Evolutionary conservation across 2,888 invertebrate genomes (phyloP), one percentile per base, ranked within the genome.

Genomic region (Scaptomyza cyrtandrae): DNA sequence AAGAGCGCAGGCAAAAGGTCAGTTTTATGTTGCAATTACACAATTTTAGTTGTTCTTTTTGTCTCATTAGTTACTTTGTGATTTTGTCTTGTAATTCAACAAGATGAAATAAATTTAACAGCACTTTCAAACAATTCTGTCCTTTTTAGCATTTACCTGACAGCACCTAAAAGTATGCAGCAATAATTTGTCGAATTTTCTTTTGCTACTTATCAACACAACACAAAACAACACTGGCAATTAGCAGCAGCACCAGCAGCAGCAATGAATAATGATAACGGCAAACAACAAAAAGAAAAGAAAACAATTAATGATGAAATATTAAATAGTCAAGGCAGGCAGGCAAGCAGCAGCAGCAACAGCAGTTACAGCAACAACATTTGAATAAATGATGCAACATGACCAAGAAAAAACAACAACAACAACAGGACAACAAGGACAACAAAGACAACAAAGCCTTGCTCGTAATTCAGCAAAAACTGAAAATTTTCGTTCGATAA

Each of bases 301-400:
- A 63, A 75, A 75, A 62, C 62, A 62, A 78, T 79, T 79, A 79
- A 79, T 79, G 71, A 71, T 79, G 79, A 81, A 78, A 78, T 82
- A 79, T 79, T 79, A 65, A 78, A 57, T 44, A 70, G 78, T 57
- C 74, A 56, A 19, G 49, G 49, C 49, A 37, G 41, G 27, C 57
- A 48, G 5, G 13, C 35, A 33, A 27, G 33, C 19, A 57, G 49
- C 64, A 44, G 16, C 31, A 53, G 16, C 37, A 41, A 14, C 45
- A 49, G 0, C n/a, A 37, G n/a, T n/a, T n/a, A 6, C n/a, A 37
- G 10, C 27, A 39, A 14, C 39, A 39, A 14, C 33, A 62, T 29
- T 37, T 27, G 45, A 37, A 55, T 63, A 63, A 49, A 39, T 54
- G 55, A 53, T 49, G 59, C 71, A 56, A 71, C 63, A 56, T 59